Conservation (phyloP, 2,888 invertebrate genomes). For the Serrognathus titanus region DNA sequence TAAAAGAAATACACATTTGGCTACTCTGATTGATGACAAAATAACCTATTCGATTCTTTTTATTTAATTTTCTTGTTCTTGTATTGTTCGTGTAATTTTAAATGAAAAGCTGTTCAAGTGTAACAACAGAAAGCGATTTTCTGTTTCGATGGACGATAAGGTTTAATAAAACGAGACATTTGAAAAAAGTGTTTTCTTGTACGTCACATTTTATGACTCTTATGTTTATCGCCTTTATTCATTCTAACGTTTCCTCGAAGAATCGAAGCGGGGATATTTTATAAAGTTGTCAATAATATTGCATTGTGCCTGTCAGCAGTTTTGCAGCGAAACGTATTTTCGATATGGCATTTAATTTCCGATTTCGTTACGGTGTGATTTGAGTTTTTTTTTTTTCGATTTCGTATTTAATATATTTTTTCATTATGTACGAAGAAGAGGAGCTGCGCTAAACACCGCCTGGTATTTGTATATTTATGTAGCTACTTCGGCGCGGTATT, state of each 20-base stretch:
- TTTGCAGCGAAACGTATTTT: constrained; percentile 4
- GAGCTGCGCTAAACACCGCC: background rate
- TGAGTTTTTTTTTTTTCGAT: background rate
- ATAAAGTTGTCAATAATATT: constrained; percentile 11
- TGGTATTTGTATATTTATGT: background rate
- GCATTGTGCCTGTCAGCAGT: constrained; percentile 9
- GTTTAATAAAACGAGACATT: no score
- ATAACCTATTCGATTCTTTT: no score
- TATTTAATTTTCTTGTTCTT: no score
- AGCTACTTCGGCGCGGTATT: background rate
- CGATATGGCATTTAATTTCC: constrained; percentile 17
- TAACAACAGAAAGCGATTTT: no score
- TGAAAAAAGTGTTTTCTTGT: no score
- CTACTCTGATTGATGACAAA: no score
- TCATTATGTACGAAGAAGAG: background rate
- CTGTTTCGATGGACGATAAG: no score
- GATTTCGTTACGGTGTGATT: constrained; percentile 4
- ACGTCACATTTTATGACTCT: no score
- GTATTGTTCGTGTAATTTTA: no score
- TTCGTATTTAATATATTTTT: background rate
- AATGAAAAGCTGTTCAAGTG: no score
- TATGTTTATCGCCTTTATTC: no score
- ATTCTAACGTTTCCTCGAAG: background rate
- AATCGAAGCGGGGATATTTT: constrained; percentile 1
- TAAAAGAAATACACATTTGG: no score